phyloP scores from a whole-genome alignment of 2,888 invertebrate genomes.

The Hyppa rectilinea region DNA sequence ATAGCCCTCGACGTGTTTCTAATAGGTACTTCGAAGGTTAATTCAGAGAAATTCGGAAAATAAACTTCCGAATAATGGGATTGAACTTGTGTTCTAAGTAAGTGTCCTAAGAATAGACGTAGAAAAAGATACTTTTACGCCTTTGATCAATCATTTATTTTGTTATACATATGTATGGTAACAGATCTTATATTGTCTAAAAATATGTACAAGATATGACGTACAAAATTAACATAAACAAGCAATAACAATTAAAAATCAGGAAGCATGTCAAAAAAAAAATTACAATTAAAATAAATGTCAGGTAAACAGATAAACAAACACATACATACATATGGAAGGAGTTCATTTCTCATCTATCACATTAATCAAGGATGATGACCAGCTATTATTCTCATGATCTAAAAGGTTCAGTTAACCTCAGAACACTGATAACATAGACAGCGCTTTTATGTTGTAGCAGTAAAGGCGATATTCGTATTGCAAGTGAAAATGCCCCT shows the following conservation, averaged over 20 bases:
- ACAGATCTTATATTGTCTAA: no score
- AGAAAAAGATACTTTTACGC: no score
- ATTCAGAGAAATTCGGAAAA: constrained; percentile 2
- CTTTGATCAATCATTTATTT: no score
- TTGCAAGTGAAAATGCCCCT: background rate
- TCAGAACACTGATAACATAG: background rate
- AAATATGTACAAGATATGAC: no score
- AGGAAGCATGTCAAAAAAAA: no score
- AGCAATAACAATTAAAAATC: no score
- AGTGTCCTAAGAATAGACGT: background rate
- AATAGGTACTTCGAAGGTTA: constrained; percentile 20
- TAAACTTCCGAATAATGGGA: background rate
- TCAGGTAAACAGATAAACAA: no score
- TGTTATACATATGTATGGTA: no score
- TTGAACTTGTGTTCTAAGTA: background rate
- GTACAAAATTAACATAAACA: no score
- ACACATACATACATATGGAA: no score
- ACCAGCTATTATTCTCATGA: background rate
- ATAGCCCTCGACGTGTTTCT: constrained; percentile 40
- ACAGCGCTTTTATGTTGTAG: background rate
- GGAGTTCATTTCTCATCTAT: background rate
- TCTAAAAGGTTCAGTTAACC: background rate
- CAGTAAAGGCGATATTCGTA: background rate
- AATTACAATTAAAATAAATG: no score
- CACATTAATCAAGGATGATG: no score